These are phyloP conservation scores for Drosophila planitibia DNA, from an alignment of 2,888 invertebrate genomes.

Conservation along the genomic window DNA sequence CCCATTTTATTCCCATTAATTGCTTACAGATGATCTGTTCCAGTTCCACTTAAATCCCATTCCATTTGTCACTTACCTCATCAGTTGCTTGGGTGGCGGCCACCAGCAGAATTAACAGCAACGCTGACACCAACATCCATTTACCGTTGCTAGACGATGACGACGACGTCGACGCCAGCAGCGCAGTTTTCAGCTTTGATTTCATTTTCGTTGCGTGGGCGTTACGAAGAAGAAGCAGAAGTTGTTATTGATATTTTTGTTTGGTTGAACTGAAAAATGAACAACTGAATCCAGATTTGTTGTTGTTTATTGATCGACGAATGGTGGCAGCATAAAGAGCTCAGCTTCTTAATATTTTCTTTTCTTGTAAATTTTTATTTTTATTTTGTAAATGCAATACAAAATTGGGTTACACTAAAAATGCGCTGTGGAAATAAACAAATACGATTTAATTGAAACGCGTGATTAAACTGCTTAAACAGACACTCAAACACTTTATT, in stretches of 20 bases:
- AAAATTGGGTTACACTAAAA: constrained; percentile 46
- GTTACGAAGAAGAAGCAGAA: constrained; percentile 13
- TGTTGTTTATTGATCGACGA: constrained; percentile 42
- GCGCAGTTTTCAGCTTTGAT: constrained; percentile 67
- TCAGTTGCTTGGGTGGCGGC: constrained; percentile 72
- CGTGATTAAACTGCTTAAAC: constrained; percentile 24
- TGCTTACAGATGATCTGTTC: constrained; percentile 8
- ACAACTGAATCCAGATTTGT: constrained; percentile 38
- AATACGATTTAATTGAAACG: constrained; percentile 44
- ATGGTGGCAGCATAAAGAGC: constrained; percentile 43
- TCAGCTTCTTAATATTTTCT: constrained; percentile 18
- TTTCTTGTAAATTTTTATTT: constrained; percentile 27
- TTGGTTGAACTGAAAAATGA: constrained; percentile 6
- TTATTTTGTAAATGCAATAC: constrained; percentile 48
- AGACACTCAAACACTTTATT: constrained; percentile 3
- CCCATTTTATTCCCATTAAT: constrained; percentile 6
- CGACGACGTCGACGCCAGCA: constrained; percentile 49
- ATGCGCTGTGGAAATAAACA: constrained; percentile 42
- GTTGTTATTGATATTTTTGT: constrained; percentile 13
- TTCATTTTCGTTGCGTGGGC: constrained; percentile 63
- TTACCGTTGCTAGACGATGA: constrained; percentile 48
- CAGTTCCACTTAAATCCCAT: constrained; percentile 21
- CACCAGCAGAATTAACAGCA: constrained; percentile 57
- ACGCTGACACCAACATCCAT: constrained; percentile 51
- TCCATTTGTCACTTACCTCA: constrained; percentile 60